These are phyloP conservation scores for Rhinichthys klamathensis DNA, from an alignment of 2,113 vertebrate species.

Conservation along the genomic window DNA sequence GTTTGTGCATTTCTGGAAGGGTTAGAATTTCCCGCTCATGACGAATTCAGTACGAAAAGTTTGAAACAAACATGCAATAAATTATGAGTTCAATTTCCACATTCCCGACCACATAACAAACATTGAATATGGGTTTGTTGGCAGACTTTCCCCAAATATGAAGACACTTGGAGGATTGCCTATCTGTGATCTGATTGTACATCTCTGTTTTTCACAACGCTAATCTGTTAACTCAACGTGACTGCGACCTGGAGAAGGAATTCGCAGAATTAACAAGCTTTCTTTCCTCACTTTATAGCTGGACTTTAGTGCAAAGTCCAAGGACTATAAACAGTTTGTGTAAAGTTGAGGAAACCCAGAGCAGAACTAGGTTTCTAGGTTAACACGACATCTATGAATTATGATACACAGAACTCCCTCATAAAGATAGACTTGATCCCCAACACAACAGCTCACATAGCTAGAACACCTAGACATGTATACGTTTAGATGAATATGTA, in stretches of 20 bases:
- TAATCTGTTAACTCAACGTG: constrained; percentile 10
- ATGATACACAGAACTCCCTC: constrained; percentile 23
- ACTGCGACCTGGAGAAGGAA: neutral
- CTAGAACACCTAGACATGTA: neutral
- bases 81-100: constrained; percentile 67
- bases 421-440: neutral
- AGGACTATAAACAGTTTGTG: constrained; percentile 28
- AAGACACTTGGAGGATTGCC: constrained; percentile 4
- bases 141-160: constrained; percentile 54
- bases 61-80: constrained; percentile 62
- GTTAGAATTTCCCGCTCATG: constrained; percentile 33
- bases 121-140: constrained; percentile 68
- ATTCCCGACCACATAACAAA: constrained; percentile 61
- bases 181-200: neutral
- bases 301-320: constrained; percentile 22
- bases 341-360: constrained; percentile 49
- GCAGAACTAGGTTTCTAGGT: constrained; percentile 39
- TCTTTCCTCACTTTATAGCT: constrained; percentile 19
- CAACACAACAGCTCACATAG: neutral
- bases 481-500: too few relatives aligned
- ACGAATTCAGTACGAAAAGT: constrained; percentile 42
- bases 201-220: constrained; percentile 1
- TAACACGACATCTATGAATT: constrained; percentile 2
- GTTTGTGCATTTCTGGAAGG: constrained; percentile 39
- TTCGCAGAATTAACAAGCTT: constrained; percentile 36